Conservation (phyloP, 2,888 invertebrate genomes). For the Glaucopsyche alexis region DNA sequence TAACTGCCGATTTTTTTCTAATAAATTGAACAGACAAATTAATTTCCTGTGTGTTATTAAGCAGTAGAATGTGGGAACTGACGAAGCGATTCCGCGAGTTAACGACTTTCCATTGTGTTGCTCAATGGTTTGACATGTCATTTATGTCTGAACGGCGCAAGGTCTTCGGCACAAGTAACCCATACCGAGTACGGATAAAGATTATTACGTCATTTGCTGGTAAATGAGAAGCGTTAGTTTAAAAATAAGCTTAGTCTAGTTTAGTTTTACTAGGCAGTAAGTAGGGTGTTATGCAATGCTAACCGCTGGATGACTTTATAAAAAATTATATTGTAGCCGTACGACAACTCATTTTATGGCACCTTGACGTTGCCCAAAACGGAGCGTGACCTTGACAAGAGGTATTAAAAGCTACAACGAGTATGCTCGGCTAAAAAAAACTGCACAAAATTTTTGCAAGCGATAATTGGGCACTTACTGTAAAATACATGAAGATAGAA, state of each 20-base stretch:
- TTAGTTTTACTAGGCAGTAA: background rate
- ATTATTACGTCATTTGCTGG: background rate
- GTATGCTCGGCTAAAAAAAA: background rate
- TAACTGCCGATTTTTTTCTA: background rate
- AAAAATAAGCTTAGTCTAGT: background rate
- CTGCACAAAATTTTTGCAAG: background rate
- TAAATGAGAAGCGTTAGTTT: background rate
- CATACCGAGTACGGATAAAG: background rate
- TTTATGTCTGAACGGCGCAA: background rate
- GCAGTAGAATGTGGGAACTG: conserved; percentile 23
- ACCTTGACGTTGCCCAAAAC: background rate
- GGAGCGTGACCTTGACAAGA: background rate
- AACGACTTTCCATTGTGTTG: conserved; percentile 18
- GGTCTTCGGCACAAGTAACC: background rate
- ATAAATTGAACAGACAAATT: conserved; percentile 13
- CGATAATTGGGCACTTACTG: background rate
- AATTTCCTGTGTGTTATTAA: conserved; percentile 13
- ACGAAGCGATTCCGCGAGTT: conserved; percentile 22
- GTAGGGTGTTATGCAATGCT: background rate
- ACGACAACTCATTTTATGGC: background rate
- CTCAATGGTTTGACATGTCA: conserved; percentile 22
- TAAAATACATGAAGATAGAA: conserved; percentile 17
- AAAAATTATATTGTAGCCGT: background rate
- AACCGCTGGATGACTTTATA: background rate
- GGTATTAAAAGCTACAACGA: background rate